A percentile compares a stretch with the other conserved stretches of the same genome.
Evolutionary conservation across 2,113 vertebrate genomes (phyloP).

Genomic region (Anas platyrhynchos): DNA sequence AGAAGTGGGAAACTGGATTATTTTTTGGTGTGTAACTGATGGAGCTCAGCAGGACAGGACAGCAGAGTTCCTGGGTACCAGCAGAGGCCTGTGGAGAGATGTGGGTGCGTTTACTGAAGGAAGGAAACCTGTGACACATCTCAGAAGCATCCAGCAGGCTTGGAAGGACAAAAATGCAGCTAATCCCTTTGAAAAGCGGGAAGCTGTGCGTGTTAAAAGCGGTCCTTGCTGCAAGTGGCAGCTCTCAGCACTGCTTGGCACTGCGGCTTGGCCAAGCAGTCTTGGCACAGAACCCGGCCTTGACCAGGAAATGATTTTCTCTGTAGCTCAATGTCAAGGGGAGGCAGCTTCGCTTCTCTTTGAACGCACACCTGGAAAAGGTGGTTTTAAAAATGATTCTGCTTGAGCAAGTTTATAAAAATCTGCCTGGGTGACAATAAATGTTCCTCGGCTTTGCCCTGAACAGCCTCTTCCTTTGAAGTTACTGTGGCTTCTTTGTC

Average conservation of each 20-base stretch:
- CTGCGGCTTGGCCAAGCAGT: accelerated
- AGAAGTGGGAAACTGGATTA: background rate
- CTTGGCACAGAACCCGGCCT: conserved; percentile 6
- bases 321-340: background rate
- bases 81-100: background rate
- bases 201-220: background rate
- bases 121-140: background rate
- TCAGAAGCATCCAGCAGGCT: background rate
- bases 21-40: background rate
- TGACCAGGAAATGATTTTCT: conserved; percentile 58
- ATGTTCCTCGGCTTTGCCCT: background rate
- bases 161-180: background rate
- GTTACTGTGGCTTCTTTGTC: background rate
- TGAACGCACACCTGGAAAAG: background rate
- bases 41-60: background rate
- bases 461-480: conserved; percentile 38
- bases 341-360: conserved; percentile 25
- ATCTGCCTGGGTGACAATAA: background rate
- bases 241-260: background rate
- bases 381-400: background rate
- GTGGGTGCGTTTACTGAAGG: accelerated
- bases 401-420: conserved; percentile 34
- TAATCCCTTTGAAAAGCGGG: conserved; percentile 4
- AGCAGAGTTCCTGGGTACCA: background rate
- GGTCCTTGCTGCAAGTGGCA: background rate